These are phyloP conservation scores for Enchytraeus crypticus DNA, from an alignment of 2,888 invertebrate species.

Conservation along the genomic window DNA sequence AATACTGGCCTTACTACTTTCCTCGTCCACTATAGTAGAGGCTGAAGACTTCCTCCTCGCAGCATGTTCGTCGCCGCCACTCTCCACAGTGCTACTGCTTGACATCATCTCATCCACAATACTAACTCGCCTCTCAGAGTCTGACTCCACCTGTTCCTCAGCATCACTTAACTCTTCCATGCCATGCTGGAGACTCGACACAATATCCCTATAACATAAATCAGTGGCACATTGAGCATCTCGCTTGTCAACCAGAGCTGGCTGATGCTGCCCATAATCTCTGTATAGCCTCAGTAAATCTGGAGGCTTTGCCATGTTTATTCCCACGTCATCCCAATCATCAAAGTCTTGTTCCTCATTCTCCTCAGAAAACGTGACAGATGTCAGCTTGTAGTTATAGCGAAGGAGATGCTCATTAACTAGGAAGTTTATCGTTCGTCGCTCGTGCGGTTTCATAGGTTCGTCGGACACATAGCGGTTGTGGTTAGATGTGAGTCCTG, in stretches of 20 bases:
- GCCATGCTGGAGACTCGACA: conserved; percentile 14
- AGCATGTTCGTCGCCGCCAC: background rate
- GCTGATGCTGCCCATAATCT: conserved; percentile 42
- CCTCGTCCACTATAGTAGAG: background rate
- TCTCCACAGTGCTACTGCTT: background rate
- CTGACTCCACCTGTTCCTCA: background rate
- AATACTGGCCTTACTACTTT: background rate
- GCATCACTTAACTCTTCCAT: background rate
- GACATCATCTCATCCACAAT: background rate
- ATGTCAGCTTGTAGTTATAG: conserved; percentile 73
- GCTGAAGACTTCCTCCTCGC: too few relatives aligned
- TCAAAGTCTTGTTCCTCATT: conserved; percentile 84
- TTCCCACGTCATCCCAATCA: conserved; percentile 83
- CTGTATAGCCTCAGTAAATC: conserved; percentile 56
- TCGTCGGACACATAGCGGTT: conserved; percentile 29
- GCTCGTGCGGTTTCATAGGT: conserved; percentile 68
- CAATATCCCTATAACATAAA: too few relatives aligned
- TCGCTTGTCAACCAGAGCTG: conserved; percentile 30
- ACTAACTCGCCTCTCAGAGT: background rate
- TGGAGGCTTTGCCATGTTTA: conserved; percentile 73
- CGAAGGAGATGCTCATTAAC: conserved; percentile 74
- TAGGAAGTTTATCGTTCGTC: conserved; percentile 72
- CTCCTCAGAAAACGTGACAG: conserved; percentile 82
- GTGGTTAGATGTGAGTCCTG: conserved; percentile 12
- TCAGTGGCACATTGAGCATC: conserved; percentile 33